phyloP scores from a whole-genome alignment of 2,797 vertebrate species.

The Eupleurogrammus muticus region DNA sequence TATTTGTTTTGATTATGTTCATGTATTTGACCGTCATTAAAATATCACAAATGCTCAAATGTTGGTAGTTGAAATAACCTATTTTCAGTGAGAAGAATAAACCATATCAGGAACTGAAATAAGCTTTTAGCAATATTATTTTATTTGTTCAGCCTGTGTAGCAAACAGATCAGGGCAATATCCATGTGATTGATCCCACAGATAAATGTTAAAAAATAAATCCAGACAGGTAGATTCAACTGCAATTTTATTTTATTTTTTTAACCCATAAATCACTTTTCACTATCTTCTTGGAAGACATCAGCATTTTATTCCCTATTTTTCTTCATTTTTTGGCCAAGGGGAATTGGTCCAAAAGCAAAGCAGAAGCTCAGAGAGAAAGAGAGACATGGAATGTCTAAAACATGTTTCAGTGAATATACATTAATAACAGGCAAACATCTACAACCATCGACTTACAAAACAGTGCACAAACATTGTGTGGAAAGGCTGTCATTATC shows the following conservation, averaged over 20 bases:
- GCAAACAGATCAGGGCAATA: too few species aligned
- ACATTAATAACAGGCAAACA: conserved; percentile 70
- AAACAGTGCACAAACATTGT: conserved; percentile 71
- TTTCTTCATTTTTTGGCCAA: conserved; percentile 74
- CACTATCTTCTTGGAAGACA: conserved; percentile 89
- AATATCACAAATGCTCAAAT: too few species aligned
- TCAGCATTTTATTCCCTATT: conserved; percentile 78
- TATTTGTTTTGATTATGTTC: too few species aligned
- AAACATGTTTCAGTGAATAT: conserved; percentile 67
- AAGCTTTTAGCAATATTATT: too few species aligned
- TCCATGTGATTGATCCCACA: background rate
- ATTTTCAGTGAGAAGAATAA: too few species aligned
- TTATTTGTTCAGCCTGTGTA: too few species aligned
- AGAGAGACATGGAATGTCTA: conserved; percentile 77
- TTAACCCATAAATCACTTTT: conserved; percentile 79
- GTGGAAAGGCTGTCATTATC: conserved; percentile 53
- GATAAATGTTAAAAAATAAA: background rate
- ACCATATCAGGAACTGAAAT: too few species aligned
- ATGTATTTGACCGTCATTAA: too few species aligned
- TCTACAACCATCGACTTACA: conserved; percentile 66
- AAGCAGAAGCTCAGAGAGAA: conserved; percentile 74
- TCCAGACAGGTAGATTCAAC: conserved; percentile 44
- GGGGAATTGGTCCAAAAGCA: conserved; percentile 82
- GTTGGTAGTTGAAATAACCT: too few species aligned
- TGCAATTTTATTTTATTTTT: conserved; percentile 68